Evolutionary conservation across 2,888 invertebrate genomes (phyloP), one percentile per base, ranked within the genome.

Genomic region (Ernsta delagoae): DNA sequence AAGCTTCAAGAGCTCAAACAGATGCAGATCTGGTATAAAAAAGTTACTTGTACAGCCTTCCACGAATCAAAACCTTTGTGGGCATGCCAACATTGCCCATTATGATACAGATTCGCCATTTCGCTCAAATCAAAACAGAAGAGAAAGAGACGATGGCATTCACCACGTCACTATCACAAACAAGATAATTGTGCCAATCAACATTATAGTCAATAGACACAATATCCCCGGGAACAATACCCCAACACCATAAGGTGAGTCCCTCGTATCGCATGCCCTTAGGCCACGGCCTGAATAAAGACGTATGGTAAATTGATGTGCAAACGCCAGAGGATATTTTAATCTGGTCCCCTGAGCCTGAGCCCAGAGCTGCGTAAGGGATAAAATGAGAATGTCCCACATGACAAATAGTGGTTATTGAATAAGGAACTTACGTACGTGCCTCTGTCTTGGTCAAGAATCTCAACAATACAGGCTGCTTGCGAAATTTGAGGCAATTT

Each of bases 321-420:
- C 59, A 41, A 43, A 41, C 50, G 24, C 56, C 48, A 56, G 54
- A 48, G 48, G 45, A 62, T 54, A 62, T 68, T 68, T 68, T 57
- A 68, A 68, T 68, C 61, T 67, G 16, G 53, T 61, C 56, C 60
- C 61, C 43, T 56, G 43, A 54, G 60, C 45, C 60, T 3, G 16
- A 31, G 31, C 43, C 45, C 43, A 60, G 16, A 56, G 67, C 67
- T 68, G 56, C 56, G 67, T 68, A 68, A 68, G 67, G 67, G 67
- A 68, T 68, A 62, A 68, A 56, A 57, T 48, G 24, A 45, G 56
- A 68, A 56, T 62, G 11, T 48, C 45, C 36, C 24, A 61, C 16
- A 67, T 61, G 61, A 45, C 45, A 45, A 67, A 66, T 59, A 66
- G 59, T 60, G 41, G 59, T 60, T 16, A 59, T 59, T 41, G 53